Evolutionary conservation across 1,140 invertebrate species (phyloP).

Genomic region (Brachystomella parvula): DNA sequence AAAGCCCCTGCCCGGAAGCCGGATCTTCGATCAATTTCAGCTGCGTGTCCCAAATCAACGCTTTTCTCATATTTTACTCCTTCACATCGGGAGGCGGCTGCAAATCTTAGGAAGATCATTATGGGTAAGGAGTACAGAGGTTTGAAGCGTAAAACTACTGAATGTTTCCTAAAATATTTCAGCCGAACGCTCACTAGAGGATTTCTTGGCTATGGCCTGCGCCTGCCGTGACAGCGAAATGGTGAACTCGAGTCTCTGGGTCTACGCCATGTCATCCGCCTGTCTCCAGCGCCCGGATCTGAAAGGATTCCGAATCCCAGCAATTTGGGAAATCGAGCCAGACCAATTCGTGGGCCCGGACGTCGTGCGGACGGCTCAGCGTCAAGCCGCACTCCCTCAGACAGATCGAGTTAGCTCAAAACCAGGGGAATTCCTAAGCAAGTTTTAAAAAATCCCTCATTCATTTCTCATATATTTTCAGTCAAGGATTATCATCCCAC

Average conservation of each 20-base stretch:
- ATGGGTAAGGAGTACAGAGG: slow-evolving; percentile 24
- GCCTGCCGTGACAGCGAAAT: slow-evolving; percentile 30
- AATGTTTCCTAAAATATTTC: slow-evolving; percentile 10
- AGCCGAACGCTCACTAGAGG: slow-evolving; percentile 9
- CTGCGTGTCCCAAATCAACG: slow-evolving; percentile 24
- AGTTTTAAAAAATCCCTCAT: neutral
- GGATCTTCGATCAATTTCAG: slow-evolving; percentile 8
- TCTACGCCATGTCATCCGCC: slow-evolving; percentile 29
- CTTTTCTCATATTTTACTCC: slow-evolving; percentile 35
- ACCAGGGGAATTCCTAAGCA: neutral
- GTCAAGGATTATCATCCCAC: neutral
- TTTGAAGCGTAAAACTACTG: neutral
- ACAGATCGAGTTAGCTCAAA: neutral
- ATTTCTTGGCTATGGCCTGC: slow-evolving; percentile 20
- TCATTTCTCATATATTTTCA: neutral
- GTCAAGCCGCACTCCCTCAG: slow-evolving; percentile 17
- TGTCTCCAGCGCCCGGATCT: slow-evolving; percentile 27
- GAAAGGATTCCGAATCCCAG: slow-evolving; percentile 28
- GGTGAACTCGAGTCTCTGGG: slow-evolving; percentile 34
- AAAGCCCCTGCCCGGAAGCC: slow-evolving; percentile 2
- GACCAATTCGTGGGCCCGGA: slow-evolving; percentile 27
- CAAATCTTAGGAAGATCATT: slow-evolving; percentile 23
- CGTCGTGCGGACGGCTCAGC: slow-evolving; percentile 15
- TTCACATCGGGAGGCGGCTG: slow-evolving; percentile 29
- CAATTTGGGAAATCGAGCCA: slow-evolving; percentile 36